phyloP scores from a whole-genome alignment of 2,797 vertebrate species.

The Galaxias olidus region DNA sequence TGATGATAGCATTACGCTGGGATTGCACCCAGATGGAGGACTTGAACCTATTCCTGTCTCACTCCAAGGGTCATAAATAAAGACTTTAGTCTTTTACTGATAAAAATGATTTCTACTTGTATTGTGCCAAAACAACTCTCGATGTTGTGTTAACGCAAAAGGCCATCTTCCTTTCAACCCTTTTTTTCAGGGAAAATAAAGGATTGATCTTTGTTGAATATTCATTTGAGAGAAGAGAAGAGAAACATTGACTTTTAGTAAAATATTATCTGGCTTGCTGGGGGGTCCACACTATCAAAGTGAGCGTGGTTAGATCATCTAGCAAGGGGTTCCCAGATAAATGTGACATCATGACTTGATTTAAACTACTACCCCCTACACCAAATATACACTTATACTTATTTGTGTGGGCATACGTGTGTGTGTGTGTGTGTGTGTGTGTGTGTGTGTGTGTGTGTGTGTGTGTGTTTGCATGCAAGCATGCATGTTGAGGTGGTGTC shows the following conservation, averaged over 20 bases:
- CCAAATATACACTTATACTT: too few relatives aligned
- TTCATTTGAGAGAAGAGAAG: slow-evolving; percentile 23
- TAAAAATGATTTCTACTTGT: slow-evolving; percentile 70
- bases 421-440: slow-evolving; percentile 8
- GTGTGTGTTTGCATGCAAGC: slow-evolving; percentile 2
- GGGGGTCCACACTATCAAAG: slow-evolving; percentile 20
- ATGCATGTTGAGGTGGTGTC: background rate
- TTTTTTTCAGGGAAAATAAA: slow-evolving; percentile 37
- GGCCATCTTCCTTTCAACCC: slow-evolving; percentile 26
- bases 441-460: slow-evolving; percentile 5
- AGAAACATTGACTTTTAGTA: slow-evolving; percentile 25
- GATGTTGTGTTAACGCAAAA: slow-evolving; percentile 52
- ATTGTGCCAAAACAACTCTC: slow-evolving; percentile 46
- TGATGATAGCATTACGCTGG: slow-evolving; percentile 92
- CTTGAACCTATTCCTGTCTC: slow-evolving; percentile 83
- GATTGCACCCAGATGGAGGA: slow-evolving; percentile 87
- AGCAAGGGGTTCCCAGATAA: slow-evolving; percentile 12
- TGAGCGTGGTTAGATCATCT: slow-evolving; percentile 20
- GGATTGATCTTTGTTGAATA: slow-evolving; percentile 18
- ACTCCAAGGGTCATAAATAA: slow-evolving; percentile 77
- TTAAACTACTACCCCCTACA: background rate
- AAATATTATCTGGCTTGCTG: slow-evolving; percentile 28
- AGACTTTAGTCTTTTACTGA: slow-evolving; percentile 59
- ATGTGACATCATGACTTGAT: slow-evolving; percentile 12
- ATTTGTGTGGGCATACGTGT: slow-evolving; percentile 12